Conservation (phyloP, 2,797 vertebrate genomes). For the Selene dorsalis region DNA sequence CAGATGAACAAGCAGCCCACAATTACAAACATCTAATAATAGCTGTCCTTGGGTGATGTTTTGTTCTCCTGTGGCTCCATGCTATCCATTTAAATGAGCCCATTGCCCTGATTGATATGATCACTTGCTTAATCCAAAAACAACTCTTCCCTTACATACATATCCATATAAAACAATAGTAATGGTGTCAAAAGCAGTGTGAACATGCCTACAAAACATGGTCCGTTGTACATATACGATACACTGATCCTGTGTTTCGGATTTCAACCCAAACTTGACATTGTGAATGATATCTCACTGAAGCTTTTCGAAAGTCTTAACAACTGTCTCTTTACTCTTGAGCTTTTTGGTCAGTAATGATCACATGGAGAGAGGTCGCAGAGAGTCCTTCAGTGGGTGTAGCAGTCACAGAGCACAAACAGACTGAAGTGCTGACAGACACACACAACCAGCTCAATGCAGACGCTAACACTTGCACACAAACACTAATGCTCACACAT, state of each 20-base stretch:
- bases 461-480: constrained; percentile 25
- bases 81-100: constrained; percentile 63
- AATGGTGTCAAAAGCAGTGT: neutral
- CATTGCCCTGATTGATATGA: constrained; percentile 51
- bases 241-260: neutral
- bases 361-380: constrained; percentile 12
- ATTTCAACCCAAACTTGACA: neutral
- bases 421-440: constrained; percentile 20
- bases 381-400: constrained; percentile 23
- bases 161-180: too few species aligned
- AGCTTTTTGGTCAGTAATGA: constrained; percentile 25
- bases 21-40: constrained; percentile 68
- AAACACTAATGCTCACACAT: constrained; percentile 55
- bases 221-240: neutral
- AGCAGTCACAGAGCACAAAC: constrained; percentile 23
- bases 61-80: constrained; percentile 9
- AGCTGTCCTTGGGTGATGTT: constrained; percentile 68
- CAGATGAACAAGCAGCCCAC: constrained; percentile 51
- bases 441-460: constrained; percentile 17
- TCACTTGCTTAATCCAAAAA: constrained; percentile 36
- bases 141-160: neutral
- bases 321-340: neutral
- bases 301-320: constrained; percentile 13
- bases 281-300: neutral
- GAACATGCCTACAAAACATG: neutral